These are phyloP conservation scores for Drosophila baimaii DNA, from an alignment of 1,140 invertebrate genomes.

Conservation along the genomic window DNA sequence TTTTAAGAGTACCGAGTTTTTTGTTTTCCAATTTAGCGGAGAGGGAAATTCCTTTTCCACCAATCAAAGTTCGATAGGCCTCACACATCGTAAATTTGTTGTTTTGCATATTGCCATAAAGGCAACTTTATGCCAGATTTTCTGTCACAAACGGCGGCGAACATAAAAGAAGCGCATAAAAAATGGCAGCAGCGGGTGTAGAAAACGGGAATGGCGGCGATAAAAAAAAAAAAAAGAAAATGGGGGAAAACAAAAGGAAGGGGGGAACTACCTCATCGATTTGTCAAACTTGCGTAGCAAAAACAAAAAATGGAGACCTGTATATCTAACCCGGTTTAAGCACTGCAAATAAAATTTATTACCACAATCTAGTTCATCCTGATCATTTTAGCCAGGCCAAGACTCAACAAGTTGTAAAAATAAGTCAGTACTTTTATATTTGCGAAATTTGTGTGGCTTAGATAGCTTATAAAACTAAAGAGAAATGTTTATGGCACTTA, in stretches of 20 bases:
- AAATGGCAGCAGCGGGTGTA: slow-evolving; percentile 23
- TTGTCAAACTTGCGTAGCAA: slow-evolving; percentile 41
- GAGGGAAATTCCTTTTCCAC: neutral
- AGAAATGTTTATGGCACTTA: too few species aligned
- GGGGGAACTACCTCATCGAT: slow-evolving; percentile 43
- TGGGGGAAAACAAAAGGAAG: neutral
- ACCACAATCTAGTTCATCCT: too few species aligned
- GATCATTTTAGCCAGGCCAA: neutral
- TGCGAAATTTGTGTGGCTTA: neutral
- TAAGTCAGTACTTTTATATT: neutral
- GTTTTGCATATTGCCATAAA: slow-evolving; percentile 48
- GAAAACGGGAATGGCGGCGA: slow-evolving; percentile 7
- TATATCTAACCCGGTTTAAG: neutral
- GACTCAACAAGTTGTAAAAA: slow-evolving; percentile 13
- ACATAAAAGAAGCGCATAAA: slow-evolving; percentile 57
- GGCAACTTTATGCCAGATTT: slow-evolving; percentile 51
- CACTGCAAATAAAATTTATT: slow-evolving; percentile 22
- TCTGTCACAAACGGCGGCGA: slow-evolving; percentile 29
- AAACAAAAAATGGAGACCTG: neutral
- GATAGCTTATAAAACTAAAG: neutral
- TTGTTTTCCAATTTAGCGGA: neutral
- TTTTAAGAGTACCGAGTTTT: neutral
- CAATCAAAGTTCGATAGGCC: slow-evolving; percentile 36
- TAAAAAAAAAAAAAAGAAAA: neutral
- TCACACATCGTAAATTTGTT: slow-evolving; percentile 36